phyloP scores from a whole-genome alignment of 2,113 vertebrate genomes.

The Dasypus novemcinctus region DNA sequence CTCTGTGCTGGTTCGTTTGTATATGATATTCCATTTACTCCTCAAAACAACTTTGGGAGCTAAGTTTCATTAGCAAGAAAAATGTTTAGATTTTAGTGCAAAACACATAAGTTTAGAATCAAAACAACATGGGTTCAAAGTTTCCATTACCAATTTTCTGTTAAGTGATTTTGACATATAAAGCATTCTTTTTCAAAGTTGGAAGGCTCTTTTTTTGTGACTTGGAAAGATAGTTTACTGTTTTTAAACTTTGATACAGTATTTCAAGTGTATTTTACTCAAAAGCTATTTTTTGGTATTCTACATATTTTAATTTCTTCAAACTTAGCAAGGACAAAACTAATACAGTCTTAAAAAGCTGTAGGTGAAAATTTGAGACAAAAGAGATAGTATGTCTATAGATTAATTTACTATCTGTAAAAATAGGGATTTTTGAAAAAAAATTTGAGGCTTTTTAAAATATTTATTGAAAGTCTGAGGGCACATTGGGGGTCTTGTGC shows the following conservation, averaged over 20 bases:
- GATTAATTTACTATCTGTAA: neutral
- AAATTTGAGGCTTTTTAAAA: neutral
- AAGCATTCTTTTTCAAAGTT: neutral
- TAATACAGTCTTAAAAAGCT: neutral
- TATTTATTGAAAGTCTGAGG: neutral
- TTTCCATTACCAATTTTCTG: neutral
- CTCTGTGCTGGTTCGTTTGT: neutral
- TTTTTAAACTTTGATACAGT: neutral
- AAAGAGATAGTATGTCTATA: neutral
- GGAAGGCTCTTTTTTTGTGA: neutral
- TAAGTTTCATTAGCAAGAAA: conserved; percentile 17
- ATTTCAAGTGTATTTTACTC: neutral
- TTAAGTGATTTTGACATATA: neutral
- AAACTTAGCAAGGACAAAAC: neutral
- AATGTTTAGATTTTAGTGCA: conserved; percentile 30
- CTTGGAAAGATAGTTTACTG: neutral
- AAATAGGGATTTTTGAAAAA: neutral
- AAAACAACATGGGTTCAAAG: neutral
- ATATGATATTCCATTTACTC: conserved; percentile 29
- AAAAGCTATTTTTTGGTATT: neutral
- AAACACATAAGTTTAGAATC: neutral
- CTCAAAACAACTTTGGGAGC: conserved; percentile 29
- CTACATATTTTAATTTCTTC: neutral
- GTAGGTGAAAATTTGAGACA: neutral
- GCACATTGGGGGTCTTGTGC: neutral